Conservation (phyloP, 1,140 invertebrate species). For the Pollicipes pollicipes region DNA sequence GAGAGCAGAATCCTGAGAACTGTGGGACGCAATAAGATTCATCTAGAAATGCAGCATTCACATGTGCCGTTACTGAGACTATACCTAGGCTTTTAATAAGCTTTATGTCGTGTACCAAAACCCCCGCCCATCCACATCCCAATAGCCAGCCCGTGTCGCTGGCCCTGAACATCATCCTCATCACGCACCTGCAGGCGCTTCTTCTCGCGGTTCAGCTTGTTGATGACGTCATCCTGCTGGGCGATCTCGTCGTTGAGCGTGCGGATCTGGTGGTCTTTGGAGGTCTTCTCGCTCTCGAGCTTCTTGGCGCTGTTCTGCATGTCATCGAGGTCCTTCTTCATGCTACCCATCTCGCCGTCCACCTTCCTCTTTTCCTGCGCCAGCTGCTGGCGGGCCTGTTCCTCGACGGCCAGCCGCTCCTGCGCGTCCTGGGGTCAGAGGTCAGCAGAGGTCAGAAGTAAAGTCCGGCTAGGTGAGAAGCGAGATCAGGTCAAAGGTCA, state of each 20-base stretch:
- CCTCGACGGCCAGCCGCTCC: slow-evolving; percentile 9
- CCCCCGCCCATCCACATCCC: too few species aligned
- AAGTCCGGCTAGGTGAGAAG: too few species aligned
- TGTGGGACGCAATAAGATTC: too few species aligned
- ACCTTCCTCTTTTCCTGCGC: slow-evolving; percentile 22
- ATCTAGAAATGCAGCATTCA: too few species aligned
- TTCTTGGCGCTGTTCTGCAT: slow-evolving; percentile 25
- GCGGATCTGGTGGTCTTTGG: slow-evolving; percentile 37
- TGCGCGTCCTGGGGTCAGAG: neutral
- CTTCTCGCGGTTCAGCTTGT: slow-evolving; percentile 38
- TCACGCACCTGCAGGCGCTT: slow-evolving; percentile 27
- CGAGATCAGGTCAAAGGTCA: too few species aligned
- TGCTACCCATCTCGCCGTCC: slow-evolving; percentile 16
- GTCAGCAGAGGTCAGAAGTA: too few species aligned
- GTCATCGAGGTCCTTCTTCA: slow-evolving; percentile 24
- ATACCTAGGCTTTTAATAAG: slow-evolving; percentile 3
- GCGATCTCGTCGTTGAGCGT: slow-evolving; percentile 35
- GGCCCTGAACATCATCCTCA: neutral
- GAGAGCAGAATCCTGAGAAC: too few species aligned
- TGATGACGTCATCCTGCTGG: slow-evolving; percentile 35
- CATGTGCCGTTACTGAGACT: too few species aligned
- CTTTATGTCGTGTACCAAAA: neutral
- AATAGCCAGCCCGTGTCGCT: neutral
- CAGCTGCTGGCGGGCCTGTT: slow-evolving; percentile 19
- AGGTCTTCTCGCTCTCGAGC: slow-evolving; percentile 36